These are phyloP conservation scores for Ceratitis capitata DNA, from an alignment of 1,140 invertebrate species.

Conservation along the genomic window DNA sequence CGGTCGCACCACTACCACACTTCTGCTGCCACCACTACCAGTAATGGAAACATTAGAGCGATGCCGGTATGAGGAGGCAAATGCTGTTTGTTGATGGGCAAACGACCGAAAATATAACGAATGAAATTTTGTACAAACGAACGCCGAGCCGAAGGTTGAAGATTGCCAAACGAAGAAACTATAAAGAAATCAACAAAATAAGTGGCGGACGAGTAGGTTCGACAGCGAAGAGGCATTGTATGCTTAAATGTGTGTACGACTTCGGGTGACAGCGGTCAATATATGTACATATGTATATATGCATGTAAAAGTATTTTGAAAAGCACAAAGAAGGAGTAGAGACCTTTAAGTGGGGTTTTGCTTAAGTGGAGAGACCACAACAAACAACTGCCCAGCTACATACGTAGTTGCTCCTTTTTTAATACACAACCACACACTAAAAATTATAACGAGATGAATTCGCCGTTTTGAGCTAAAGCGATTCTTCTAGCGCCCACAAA, in stretches of 20 bases:
- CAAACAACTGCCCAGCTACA: background rate
- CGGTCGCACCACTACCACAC: background rate
- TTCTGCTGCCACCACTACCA: too few relatives aligned
- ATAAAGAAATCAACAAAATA: background rate
- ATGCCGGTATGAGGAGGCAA: background rate
- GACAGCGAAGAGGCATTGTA: background rate
- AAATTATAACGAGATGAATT: background rate
- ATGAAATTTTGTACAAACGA: background rate
- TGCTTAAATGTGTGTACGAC: background rate
- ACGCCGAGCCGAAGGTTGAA: background rate
- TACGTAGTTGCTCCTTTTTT: background rate
- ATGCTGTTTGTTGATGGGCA: background rate
- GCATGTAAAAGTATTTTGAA: background rate
- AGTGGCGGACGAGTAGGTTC: background rate
- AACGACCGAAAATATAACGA: constrained; percentile 6
- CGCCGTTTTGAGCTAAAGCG: background rate
- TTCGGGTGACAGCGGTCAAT: background rate
- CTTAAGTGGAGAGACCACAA: background rate
- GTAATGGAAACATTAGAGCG: too few relatives aligned
- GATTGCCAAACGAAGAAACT: background rate
- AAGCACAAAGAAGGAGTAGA: background rate
- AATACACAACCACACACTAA: background rate
- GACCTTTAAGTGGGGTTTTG: background rate
- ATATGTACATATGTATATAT: background rate
- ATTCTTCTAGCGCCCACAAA: background rate